Conservation (phyloP, 2,888 invertebrate species). For the Ommatoiulus sabulosus region DNA sequence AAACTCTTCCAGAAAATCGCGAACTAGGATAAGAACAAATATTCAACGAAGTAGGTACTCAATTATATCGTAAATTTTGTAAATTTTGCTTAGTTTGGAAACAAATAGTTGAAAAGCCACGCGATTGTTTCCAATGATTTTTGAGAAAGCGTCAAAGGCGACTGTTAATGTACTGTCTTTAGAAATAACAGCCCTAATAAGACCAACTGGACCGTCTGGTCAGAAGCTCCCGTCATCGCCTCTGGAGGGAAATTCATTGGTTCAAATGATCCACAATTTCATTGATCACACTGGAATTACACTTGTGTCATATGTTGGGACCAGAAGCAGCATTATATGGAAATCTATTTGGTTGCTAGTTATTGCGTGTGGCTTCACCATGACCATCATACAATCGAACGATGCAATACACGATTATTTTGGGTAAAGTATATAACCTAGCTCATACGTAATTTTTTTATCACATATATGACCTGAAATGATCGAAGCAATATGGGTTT, state of each 20-base stretch:
- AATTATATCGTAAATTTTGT: background rate
- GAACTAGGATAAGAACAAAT: background rate
- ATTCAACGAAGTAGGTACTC: background rate
- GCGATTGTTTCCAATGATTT: background rate
- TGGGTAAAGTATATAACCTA: constrained; percentile 53
- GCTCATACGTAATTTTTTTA: too few relatives aligned
- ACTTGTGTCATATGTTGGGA: constrained; percentile 55
- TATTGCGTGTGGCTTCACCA: constrained; percentile 55
- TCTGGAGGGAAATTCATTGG: constrained; percentile 46
- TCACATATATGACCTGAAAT: too few relatives aligned
- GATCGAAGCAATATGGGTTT: too few relatives aligned
- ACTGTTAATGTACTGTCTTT: background rate
- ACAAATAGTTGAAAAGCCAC: background rate
- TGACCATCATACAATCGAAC: constrained; percentile 58
- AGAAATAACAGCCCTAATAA: constrained; percentile 27
- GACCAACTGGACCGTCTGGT: background rate
- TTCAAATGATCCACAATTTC: constrained; percentile 55
- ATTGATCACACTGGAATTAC: constrained; percentile 56
- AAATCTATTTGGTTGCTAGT: constrained; percentile 57
- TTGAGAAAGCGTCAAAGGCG: too few relatives aligned
- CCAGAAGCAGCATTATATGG: constrained; percentile 54
- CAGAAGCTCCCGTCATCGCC: background rate
- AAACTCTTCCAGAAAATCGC: background rate
- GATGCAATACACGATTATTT: constrained; percentile 58
- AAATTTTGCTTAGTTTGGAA: background rate